Evolutionary conservation across 2,888 invertebrate genomes (phyloP), one percentile per base, ranked within the genome.

Genomic region (Altica lythri): DNA sequence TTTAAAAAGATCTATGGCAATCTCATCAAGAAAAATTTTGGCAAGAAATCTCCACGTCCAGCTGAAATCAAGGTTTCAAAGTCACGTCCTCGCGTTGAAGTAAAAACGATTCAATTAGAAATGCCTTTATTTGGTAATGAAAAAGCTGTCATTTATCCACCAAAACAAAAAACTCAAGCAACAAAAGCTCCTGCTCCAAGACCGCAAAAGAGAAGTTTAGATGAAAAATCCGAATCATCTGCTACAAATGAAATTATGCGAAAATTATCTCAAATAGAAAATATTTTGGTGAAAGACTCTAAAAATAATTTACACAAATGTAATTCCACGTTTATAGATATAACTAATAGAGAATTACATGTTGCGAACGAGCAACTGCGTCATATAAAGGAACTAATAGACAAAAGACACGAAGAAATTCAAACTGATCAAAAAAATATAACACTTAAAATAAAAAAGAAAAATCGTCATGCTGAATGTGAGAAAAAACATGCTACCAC

Each of bases 401-500:
- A 53, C 34, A 9, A 19, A 12, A 53, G 48, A 12, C 40, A 51
- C 19, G 49, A 22, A 13, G 42, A 34, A 6, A 25, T 19, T 9
- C 40, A 43, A 14, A 38, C 37, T 29, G 17, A 35, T 13, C 40
- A 43, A 14, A 38, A 30, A 18, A 17, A 35, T 13, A 35, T 13
- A 30, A 18, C 27, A 5, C 54, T 38, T 2, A 42, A 14, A 6
- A 37, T 27, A 25, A 58, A 53, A 48, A 58, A 45, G 37, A 51
- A 29, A 13, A 56, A 35, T 14, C 29, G 22, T 6, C 51, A 56
- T 14, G 37, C 34, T 4, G 54, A 58, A 8, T 58, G 54, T 10
- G 12, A 45, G 8, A 68, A 61, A 18, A 68, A 63, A 34, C 60
- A 70, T 25, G 44, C 67, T 27, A 38, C 60, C 8, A 69, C 68